phyloP scores from a whole-genome alignment of 2,888 invertebrate genomes.

The Limnephilus rhombicus region DNA sequence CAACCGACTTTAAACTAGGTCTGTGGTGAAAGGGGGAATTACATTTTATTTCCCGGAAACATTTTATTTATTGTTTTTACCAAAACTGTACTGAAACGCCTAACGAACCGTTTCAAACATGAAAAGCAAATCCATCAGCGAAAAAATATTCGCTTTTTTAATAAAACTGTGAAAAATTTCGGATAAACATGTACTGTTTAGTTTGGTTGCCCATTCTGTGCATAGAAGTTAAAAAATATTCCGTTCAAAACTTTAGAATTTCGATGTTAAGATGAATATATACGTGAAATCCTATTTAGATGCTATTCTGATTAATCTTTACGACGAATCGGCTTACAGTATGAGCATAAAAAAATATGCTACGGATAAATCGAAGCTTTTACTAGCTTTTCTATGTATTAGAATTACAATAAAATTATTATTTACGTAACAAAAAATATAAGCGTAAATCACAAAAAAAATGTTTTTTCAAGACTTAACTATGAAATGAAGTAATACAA shows the following conservation, averaged over 20 bases:
- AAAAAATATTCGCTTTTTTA: background rate
- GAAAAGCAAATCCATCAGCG: background rate
- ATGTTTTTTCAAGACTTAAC: too few species aligned
- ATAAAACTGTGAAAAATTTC: background rate
- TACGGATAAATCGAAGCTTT: too few species aligned
- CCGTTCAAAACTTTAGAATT: background rate
- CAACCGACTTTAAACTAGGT: background rate
- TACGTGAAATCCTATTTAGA: too few species aligned
- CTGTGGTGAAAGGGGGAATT: background rate
- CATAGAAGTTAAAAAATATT: background rate
- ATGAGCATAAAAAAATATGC: too few species aligned
- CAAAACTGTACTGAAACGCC: background rate
- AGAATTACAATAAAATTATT: too few species aligned
- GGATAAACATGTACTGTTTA: background rate
- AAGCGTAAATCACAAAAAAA: too few species aligned
- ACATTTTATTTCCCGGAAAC: background rate
- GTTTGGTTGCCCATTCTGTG: background rate
- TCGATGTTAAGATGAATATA: background rate
- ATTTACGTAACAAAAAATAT: too few species aligned
- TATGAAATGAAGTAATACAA: too few species aligned
- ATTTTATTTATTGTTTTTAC: background rate
- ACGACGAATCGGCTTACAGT: too few species aligned
- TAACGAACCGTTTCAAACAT: background rate
- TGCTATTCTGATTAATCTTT: too few species aligned
- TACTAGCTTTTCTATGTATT: too few species aligned